Evolutionary conservation across 2,888 invertebrate genomes (phyloP).

Genomic region (Ormyrus thymus): DNA sequence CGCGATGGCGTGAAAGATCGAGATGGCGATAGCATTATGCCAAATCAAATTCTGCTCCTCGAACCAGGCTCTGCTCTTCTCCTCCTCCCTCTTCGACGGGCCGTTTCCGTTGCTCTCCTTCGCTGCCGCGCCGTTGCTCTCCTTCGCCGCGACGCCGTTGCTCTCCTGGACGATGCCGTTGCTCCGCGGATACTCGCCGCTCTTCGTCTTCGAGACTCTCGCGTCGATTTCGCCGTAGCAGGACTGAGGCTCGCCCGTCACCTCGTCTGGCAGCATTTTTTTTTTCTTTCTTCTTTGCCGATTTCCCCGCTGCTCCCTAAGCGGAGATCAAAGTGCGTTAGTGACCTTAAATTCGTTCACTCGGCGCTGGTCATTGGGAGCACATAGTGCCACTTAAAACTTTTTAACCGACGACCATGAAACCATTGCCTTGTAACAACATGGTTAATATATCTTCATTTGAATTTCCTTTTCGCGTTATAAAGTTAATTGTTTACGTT

Average conservation of each 20-base stretch:
- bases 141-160: not conserved
- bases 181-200: not conserved
- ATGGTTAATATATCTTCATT: conserved; percentile 49
- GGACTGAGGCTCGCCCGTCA: not conserved
- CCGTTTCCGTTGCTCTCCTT: not conserved
- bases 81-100: no score
- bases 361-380: conserved; percentile 6
- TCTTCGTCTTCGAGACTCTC: not conserved
- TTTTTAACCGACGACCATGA: conserved; percentile 47
- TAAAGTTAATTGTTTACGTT: conserved; percentile 37
- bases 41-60: conserved; percentile 76
- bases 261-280: conserved; percentile 44
- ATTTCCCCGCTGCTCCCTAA: conserved; percentile 3
- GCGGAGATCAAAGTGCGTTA: conserved; percentile 20
- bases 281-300: not conserved
- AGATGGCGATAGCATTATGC: conserved; percentile 78
- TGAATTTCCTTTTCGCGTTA: conserved; percentile 50
- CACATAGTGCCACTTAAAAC: conserved; percentile 34
- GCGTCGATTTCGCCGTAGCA: conserved; percentile 9
- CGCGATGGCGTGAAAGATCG: conserved; percentile 75
- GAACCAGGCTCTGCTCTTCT: not conserved
- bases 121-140: conserved; percentile 5
- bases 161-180: conserved; percentile 9
- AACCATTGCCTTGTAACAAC: conserved; percentile 44
- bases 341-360: conserved; percentile 15